A percentile compares a stretch with the other conserved stretches of the same genome.
phyloP scores from a whole-genome alignment of 2,888 invertebrate genomes.

The Nemoura dubitans region DNA sequence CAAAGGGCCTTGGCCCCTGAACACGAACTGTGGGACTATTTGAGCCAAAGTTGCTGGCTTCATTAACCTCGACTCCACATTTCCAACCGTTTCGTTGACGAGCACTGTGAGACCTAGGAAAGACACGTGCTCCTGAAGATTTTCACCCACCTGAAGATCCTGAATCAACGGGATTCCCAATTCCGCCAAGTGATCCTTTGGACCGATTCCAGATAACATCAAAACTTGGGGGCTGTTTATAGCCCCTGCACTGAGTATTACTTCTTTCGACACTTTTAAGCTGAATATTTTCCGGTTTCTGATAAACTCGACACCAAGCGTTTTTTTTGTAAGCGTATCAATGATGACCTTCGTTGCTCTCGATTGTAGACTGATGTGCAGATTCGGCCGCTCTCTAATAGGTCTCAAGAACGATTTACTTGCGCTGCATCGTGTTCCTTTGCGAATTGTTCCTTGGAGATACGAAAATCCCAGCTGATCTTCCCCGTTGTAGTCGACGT shows the following conservation, averaged over 20 bases:
- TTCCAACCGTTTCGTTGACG: conserved; percentile 54
- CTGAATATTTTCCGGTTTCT: conserved; percentile 59
- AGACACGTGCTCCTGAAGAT: conserved; percentile 60
- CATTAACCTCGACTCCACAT: conserved; percentile 52
- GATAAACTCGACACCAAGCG: conserved; percentile 69
- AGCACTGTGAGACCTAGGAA: conserved; percentile 58
- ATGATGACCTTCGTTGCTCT: conserved; percentile 69
- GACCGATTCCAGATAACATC: conserved; percentile 48
- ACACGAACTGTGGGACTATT: conserved; percentile 38
- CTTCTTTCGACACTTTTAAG: conserved; percentile 44
- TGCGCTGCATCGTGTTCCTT: conserved; percentile 73
- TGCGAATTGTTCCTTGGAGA: conserved; percentile 65
- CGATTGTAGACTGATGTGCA: conserved; percentile 69
- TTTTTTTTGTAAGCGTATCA: conserved; percentile 65
- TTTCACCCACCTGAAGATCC: conserved; percentile 61
- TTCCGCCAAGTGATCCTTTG: conserved; percentile 44
- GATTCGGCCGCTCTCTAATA: conserved; percentile 67
- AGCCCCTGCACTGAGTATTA: conserved; percentile 46
- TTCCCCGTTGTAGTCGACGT: conserved; percentile 69
- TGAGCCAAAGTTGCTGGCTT: neutral
- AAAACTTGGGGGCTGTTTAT: conserved; percentile 47
- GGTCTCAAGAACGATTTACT: conserved; percentile 73
- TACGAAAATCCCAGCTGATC: conserved; percentile 44
- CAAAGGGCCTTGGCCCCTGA: conserved; percentile 62
- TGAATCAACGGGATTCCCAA: conserved; percentile 66